Evolutionary conservation across 1,140 invertebrate genomes (phyloP).

Genomic region (Orius insidiosus): DNA sequence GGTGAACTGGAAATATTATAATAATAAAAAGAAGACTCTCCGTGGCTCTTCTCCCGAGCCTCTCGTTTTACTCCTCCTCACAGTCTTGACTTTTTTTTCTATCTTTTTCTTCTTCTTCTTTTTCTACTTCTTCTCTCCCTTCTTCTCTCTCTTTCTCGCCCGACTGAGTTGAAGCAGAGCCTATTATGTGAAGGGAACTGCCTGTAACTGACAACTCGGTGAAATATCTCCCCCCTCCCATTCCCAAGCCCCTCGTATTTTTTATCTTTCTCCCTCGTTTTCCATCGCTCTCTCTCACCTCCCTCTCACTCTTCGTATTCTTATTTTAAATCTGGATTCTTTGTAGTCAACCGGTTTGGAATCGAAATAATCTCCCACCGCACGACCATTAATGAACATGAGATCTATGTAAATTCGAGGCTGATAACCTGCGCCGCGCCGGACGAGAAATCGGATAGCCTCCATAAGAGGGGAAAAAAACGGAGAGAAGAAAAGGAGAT

Average conservation of each 20-base stretch:
- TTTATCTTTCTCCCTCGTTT: conserved; percentile 9
- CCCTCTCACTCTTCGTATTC: conserved; percentile 8
- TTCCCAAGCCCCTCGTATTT: neutral
- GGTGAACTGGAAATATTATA: conserved; percentile 2
- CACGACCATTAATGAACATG: conserved; percentile 10
- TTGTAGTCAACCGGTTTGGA: conserved; percentile 16
- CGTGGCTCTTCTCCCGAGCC: too few relatives aligned
- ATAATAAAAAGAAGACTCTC: too few relatives aligned
- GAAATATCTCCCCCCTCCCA: conserved; percentile 8
- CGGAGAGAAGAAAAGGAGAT: too few relatives aligned
- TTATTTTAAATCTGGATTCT: conserved; percentile 16
- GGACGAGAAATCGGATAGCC: too few relatives aligned
- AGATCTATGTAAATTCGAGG: conserved; percentile 9
- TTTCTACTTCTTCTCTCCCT: conserved; percentile 2
- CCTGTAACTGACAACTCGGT: conserved; percentile 11
- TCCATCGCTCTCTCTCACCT: neutral
- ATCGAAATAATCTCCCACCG: conserved; percentile 14
- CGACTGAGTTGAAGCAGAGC: conserved; percentile 15
- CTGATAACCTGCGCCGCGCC: too few relatives aligned
- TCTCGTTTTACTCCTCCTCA: conserved; percentile 11
- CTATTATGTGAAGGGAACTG: conserved; percentile 11
- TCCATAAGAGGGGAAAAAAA: too few relatives aligned
- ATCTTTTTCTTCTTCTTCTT: too few relatives aligned
- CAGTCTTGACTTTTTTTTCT: conserved; percentile 13
- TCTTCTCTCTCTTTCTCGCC: conserved; percentile 19